A percentile compares a stretch with the other conserved stretches of the same genome.
These are phyloP conservation scores for Thunnus albacares DNA, from an alignment of 2,797 vertebrate species.

Conservation along the genomic window DNA sequence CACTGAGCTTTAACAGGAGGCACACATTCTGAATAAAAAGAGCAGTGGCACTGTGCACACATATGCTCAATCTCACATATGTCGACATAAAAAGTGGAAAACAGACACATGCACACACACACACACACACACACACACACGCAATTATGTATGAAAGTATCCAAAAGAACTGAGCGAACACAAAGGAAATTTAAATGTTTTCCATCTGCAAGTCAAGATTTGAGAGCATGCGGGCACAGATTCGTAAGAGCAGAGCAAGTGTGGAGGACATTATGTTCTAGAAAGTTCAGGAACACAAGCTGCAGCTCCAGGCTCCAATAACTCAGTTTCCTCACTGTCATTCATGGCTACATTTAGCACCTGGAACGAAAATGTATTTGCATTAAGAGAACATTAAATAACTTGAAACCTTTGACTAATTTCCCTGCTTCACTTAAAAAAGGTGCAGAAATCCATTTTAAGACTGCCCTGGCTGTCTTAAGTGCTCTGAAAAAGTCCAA, in stretches of 20 bases:
- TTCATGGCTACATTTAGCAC: neutral
- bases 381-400: neutral
- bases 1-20: constrained; percentile 39
- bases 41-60: constrained; percentile 9
- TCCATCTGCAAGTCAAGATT: neutral
- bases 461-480: neutral
- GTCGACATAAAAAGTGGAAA: constrained; percentile 18
- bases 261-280: neutral
- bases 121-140: neutral
- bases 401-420: constrained; percentile 5
- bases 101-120: neutral
- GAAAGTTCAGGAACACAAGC: neutral
- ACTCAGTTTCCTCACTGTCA: neutral
- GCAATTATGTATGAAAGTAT: neutral
- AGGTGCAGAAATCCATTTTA: neutral
- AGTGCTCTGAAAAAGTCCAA: neutral
- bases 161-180: neutral
- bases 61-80: constrained; percentile 31
- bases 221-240: neutral
- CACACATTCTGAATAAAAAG: neutral
- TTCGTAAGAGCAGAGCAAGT: neutral
- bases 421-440: neutral
- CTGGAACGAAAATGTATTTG: constrained; percentile 6
- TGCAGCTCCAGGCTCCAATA: neutral
- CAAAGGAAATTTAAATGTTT: neutral